phyloP scores from a whole-genome alignment of 2,113 vertebrate species.

The Odontesthes bonariensis region DNA sequence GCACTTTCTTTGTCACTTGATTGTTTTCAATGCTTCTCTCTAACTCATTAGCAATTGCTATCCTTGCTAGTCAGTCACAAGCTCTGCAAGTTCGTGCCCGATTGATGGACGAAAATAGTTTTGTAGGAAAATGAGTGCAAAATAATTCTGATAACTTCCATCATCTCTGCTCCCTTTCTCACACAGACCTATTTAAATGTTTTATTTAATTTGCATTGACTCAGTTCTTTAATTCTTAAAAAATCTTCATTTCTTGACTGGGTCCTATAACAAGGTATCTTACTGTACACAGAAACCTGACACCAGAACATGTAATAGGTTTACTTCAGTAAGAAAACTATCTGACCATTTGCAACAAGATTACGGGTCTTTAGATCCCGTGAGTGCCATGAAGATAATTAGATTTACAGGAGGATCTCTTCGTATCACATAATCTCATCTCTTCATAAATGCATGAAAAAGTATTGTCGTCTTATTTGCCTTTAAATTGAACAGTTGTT shows the following conservation, averaged over 20 bases:
- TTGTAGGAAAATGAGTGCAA: neutral
- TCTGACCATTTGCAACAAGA: neutral
- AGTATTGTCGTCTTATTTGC: neutral
- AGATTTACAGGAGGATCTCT: no score
- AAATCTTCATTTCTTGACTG: neutral
- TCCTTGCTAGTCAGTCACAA: constrained; percentile 5
- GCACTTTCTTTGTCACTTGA: neutral
- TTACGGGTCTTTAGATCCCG: no score
- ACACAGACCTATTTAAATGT: neutral
- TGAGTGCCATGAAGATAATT: neutral
- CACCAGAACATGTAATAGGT: neutral
- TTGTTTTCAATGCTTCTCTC: neutral
- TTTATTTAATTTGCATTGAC: neutral
- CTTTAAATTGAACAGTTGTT: neutral
- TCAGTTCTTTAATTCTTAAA: neutral
- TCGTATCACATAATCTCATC: no score
- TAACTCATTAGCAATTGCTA: neutral
- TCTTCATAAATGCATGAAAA: no score
- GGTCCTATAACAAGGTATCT: neutral
- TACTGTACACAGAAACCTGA: neutral
- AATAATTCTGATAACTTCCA: no score
- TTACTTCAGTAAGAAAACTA: neutral
- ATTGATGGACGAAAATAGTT: constrained; percentile 24
- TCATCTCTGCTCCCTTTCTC: neutral
- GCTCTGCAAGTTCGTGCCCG: neutral